Percentiles rank a stretch among this genome's conserved stretches.
phyloP scores from a whole-genome alignment of 2,113 vertebrate species.

The Tyto alba region DNA sequence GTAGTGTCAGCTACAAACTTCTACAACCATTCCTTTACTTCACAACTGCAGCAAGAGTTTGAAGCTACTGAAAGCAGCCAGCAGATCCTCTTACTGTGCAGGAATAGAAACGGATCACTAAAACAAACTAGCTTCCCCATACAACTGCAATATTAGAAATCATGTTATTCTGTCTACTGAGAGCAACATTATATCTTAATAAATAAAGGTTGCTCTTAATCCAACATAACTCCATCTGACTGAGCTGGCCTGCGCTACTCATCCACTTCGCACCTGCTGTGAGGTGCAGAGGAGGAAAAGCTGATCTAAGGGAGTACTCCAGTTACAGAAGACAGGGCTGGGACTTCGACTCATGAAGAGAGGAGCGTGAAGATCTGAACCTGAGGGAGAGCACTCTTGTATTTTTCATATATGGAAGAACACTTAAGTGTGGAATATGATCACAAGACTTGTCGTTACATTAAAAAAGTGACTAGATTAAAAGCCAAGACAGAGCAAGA shows the following conservation, averaged over 20 bases:
- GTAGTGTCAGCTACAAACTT: not conserved
- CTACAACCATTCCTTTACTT: not conserved
- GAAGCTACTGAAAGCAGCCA: not conserved
- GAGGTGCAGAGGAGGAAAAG: not conserved
- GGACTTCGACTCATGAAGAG: not conserved
- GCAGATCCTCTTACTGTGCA: not conserved
- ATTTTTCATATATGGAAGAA: not conserved
- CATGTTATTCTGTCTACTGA: not conserved
- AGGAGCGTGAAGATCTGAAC: not conserved
- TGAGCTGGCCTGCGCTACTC: fast-evolving
- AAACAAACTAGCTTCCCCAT: not conserved
- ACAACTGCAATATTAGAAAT: not conserved
- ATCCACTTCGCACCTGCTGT: not conserved
- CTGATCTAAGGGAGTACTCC: not conserved
- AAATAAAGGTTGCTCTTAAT: not conserved
- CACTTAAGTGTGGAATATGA: not conserved
- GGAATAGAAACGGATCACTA: not conserved
- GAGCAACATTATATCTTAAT: not conserved
- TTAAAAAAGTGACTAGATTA: not conserved
- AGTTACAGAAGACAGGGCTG: too few relatives aligned
- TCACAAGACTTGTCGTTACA: not conserved
- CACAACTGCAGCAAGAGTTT: not conserved
- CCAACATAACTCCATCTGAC: not conserved
- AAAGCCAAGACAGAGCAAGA: not conserved
- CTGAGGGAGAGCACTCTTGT: not conserved